These are phyloP conservation scores for Leucophenga varia DNA, from an alignment of 1,140 invertebrate species.

Conservation along the genomic window DNA sequence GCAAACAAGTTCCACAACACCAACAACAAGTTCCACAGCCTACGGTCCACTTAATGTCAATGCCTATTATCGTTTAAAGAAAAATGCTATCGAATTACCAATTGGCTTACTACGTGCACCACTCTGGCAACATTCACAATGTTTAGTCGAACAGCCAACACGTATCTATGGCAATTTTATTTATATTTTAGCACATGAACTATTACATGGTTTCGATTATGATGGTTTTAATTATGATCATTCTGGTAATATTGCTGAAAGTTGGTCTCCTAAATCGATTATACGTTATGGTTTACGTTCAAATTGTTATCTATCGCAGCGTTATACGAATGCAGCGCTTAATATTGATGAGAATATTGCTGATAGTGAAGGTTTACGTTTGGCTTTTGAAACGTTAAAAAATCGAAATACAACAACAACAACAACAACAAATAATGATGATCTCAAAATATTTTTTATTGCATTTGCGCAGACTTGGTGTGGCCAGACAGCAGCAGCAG, in stretches of 20 bases:
- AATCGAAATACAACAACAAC: neutral
- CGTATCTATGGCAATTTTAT: conserved; percentile 28
- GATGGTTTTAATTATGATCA: conserved; percentile 49
- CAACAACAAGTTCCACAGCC: neutral
- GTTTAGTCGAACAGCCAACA: neutral
- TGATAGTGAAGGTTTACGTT: conserved; percentile 40
- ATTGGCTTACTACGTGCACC: conserved; percentile 33
- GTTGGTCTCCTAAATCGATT: conserved; percentile 34
- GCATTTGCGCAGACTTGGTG: conserved; percentile 50
- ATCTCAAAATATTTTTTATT: conserved; percentile 30
- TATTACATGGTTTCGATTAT: conserved; percentile 48
- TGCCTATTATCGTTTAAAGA: conserved; percentile 42
- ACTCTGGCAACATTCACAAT: conserved; percentile 7
- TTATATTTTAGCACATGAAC: conserved; percentile 43
- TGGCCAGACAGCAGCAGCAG: conserved; percentile 9
- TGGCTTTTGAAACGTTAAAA: conserved; percentile 34
- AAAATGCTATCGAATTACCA: conserved; percentile 43
- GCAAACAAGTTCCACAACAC: neutral
- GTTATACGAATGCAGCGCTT: conserved; percentile 34
- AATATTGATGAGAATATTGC: conserved; percentile 49
- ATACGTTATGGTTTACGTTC: conserved; percentile 35
- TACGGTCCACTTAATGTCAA: conserved; percentile 38
- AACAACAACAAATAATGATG: neutral
- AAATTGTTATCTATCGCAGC: conserved; percentile 27
- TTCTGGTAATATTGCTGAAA: conserved; percentile 22